Evolutionary conservation across 2,113 vertebrate genomes (phyloP).

Genomic region (Fulmarus glacialis): DNA sequence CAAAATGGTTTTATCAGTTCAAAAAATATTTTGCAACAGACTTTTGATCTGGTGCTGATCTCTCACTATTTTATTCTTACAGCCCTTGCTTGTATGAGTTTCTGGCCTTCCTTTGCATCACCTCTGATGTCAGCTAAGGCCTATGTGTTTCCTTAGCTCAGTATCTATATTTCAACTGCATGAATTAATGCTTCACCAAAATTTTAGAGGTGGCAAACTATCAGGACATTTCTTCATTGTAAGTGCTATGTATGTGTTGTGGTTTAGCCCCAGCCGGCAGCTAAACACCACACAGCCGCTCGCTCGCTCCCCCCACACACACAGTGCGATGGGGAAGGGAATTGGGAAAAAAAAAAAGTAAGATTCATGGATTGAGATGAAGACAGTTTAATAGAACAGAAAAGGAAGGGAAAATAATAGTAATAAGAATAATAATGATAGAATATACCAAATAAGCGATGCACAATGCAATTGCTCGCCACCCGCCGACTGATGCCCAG

Average conservation of each 20-base stretch:
- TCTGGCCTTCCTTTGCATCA: neutral
- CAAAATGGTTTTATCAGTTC: neutral
- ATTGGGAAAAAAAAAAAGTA: too few relatives aligned
- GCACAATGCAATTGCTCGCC: too few relatives aligned
- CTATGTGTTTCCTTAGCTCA: neutral
- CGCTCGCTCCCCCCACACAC: too few relatives aligned
- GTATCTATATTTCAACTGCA: neutral
- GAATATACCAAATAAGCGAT: too few relatives aligned
- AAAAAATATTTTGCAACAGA: neutral
- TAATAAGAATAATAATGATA: too few relatives aligned
- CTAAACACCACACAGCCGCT: too few relatives aligned
- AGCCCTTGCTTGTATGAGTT: accelerated
- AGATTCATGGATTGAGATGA: too few relatives aligned
- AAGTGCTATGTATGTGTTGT: neutral
- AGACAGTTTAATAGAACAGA: too few relatives aligned
- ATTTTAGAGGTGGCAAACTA: neutral
- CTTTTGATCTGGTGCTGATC: neutral
- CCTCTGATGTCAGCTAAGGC: neutral
- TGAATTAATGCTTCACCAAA: accelerated
- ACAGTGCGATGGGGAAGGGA: too few relatives aligned
- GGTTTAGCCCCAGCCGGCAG: too few relatives aligned
- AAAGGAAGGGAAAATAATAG: too few relatives aligned
- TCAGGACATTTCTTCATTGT: accelerated
- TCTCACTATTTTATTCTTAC: neutral
- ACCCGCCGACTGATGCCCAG: too few relatives aligned